Conservation (phyloP, 2,888 invertebrate genomes). For the Lamellibrachia columna region DNA sequence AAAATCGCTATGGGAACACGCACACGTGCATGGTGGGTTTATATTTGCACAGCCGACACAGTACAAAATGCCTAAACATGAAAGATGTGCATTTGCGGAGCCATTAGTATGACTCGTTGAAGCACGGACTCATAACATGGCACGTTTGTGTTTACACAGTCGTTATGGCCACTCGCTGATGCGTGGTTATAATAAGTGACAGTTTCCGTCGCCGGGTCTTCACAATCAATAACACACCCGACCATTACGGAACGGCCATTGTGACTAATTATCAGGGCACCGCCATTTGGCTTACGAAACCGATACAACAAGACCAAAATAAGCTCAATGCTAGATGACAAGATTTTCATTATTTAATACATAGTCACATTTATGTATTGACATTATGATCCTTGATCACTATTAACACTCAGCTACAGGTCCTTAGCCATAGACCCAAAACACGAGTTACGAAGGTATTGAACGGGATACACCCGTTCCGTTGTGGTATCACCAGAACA, state of each 20-base stretch:
- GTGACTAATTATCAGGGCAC: background rate
- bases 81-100: background rate
- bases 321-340: background rate
- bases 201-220: background rate
- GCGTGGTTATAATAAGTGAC: slow-evolving; percentile 4
- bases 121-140: background rate
- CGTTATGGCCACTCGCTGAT: background rate
- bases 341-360: background rate
- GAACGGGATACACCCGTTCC: background rate
- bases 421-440: background rate
- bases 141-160: background rate
- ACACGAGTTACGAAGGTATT: background rate
- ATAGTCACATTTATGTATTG: background rate
- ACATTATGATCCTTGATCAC: background rate
- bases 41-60: background rate
- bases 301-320: background rate
- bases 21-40: background rate
- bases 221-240: background rate
- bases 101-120: background rate
- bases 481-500: background rate
- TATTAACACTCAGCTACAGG: background rate
- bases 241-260: background rate
- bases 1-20: background rate
- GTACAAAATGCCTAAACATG: background rate
- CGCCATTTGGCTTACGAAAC: background rate